These are phyloP conservation scores for Vanessa atalanta DNA, from an alignment of 1,140 invertebrate species.

Conservation along the genomic window DNA sequence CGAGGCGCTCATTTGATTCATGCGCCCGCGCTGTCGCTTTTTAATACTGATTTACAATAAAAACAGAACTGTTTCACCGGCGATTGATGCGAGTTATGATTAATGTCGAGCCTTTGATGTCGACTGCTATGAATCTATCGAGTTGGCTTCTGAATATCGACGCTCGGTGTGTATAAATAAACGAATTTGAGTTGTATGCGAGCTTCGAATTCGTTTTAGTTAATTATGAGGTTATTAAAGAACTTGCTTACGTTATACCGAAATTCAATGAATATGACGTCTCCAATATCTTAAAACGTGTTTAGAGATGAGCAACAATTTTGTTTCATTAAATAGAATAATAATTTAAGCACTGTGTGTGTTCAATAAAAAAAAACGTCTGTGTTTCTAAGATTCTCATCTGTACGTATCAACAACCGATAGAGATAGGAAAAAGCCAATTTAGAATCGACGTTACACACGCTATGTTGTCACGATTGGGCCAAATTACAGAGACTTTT, in stretches of 20 bases:
- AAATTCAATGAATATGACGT: constrained; percentile 23
- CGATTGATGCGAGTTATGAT: constrained; percentile 80
- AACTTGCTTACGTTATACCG: constrained; percentile 49
- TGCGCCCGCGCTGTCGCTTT: constrained; percentile 73
- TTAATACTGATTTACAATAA: constrained; percentile 80
- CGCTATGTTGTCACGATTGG: constrained; percentile 59
- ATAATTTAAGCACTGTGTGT: neutral
- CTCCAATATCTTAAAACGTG: neutral
- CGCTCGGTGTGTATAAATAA: constrained; percentile 70
- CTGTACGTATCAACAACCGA: constrained; percentile 37
- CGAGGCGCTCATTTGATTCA: constrained; percentile 74
- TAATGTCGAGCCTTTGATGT: constrained; percentile 78
- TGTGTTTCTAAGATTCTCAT: neutral
- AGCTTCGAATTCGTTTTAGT: constrained; percentile 62
- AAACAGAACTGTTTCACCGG: constrained; percentile 73
- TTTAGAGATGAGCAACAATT: neutral
- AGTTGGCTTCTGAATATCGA: constrained; percentile 74
- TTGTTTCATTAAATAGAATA: neutral
- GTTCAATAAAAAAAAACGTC: neutral
- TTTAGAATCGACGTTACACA: constrained; percentile 50
- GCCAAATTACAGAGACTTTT: constrained; percentile 60
- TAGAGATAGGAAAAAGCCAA: constrained; percentile 38
- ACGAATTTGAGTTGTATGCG: constrained; percentile 56
- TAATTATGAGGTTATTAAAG: constrained; percentile 74
- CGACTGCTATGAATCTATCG: constrained; percentile 78